These are phyloP conservation scores for Mus spicilegus DNA, from an alignment of 2,113 vertebrate species.

Conservation along the genomic window DNA sequence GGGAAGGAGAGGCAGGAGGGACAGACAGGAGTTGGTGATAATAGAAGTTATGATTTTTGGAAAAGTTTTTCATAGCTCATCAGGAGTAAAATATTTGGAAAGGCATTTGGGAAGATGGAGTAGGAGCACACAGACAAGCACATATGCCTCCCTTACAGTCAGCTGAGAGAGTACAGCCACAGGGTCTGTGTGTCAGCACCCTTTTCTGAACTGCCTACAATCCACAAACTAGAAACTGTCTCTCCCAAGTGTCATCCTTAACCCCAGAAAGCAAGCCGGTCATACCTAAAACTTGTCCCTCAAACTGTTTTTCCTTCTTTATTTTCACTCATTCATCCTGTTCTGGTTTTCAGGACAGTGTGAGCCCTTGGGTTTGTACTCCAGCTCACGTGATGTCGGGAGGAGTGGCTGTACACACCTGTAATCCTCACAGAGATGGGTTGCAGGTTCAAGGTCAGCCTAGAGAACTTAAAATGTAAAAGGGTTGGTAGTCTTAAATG, in stretches of 20 bases:
- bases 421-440: neutral
- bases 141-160: constrained; percentile 20
- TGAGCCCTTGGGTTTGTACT: neutral
- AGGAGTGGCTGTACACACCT: neutral
- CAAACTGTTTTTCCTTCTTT: neutral
- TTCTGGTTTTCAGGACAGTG: neutral
- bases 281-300: neutral
- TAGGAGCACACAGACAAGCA: neutral
- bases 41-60: neutral
- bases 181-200: neutral
- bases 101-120: constrained; percentile 17
- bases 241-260: neutral
- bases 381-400: neutral
- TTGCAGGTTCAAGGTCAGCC: neutral
- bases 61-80: neutral
- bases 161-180: neutral
- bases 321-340: neutral
- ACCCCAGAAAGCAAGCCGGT: neutral
- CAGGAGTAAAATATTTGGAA: constrained; percentile 5
- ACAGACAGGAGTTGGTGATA: neutral
- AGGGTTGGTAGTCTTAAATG: neutral
- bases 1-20: neutral
- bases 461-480: neutral
- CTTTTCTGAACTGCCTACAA: neutral
- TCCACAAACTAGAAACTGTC: neutral